Evolutionary conservation across 2,888 invertebrate genomes (phyloP), one percentile per base, ranked within the genome.

Genomic region (Trachelus iudaicus): DNA sequence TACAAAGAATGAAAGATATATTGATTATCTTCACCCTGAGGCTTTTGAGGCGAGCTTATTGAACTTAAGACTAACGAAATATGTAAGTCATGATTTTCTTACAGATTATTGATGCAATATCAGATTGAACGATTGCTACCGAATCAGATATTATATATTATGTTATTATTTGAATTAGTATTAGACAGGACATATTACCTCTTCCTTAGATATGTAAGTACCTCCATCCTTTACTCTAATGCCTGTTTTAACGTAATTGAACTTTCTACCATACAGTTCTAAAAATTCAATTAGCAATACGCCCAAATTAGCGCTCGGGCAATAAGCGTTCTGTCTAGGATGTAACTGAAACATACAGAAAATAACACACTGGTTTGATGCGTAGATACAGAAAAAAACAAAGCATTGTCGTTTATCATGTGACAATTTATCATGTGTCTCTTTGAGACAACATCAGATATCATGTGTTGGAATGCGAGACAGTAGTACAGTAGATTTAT

Each of bases 271-370:
- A 91, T 99, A 99, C 77, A 99, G 93, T 93, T 99, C 99, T 90
- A 99, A 97, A 94, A 99, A 99, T 93, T 99, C 98, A 77, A 99
- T 96, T 85, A 99, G 94, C 87, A 99, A 93, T 82, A 98, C 98
- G 78, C 99, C 99, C 82, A 99, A 94, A 93, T 99, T 99, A 87
- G 94, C 93, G 83, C 92, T 91, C 75, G 91, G 89, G 84, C 91
- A 90, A 79, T 92, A 94, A 76, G 95, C 94, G 91, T 97, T 96
- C 82, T 95, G 95, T 83, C 98, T 94, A 80, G 97, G 97, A 93
- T 98, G 98, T 90, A 98, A 93, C 94, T 98, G 95, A 40, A 90
- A 88, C 76, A 75, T 78, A 78, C 80, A 76, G 73, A 56, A 56
- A 6, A 40, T 15, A 23, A 40, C 6, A 40, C 56, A 23, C 56